phyloP scores from a whole-genome alignment of 2,113 vertebrate species.

The Pungitius pungitius region DNA sequence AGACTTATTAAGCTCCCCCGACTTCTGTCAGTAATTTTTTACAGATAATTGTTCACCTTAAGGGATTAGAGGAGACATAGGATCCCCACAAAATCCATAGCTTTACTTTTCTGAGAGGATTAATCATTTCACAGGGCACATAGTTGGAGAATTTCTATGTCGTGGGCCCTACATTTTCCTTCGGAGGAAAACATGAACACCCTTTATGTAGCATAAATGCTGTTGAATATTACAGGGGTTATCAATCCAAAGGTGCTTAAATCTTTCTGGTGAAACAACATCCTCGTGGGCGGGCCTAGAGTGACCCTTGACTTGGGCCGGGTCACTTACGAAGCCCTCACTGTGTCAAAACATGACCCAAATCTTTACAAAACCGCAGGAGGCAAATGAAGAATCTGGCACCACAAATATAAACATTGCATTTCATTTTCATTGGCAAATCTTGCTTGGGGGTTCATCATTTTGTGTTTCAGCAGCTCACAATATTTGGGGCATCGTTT shows the following conservation, averaged over 20 bases:
- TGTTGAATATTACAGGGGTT: background rate
- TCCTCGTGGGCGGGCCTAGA: background rate
- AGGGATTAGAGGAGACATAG: constrained; percentile 53
- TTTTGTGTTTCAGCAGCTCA: background rate
- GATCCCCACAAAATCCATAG: constrained; percentile 70
- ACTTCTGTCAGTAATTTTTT: constrained; percentile 58
- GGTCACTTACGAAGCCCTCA: background rate
- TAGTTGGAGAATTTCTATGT: constrained; percentile 24
- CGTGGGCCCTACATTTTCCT: constrained; percentile 16
- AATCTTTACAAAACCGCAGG: background rate
- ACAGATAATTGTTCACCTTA: constrained; percentile 52
- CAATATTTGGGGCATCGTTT: background rate
- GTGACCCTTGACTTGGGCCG: constrained; percentile 10
- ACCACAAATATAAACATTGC: background rate
- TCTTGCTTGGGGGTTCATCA: background rate
- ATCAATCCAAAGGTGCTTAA: background rate
- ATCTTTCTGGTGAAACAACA: constrained; percentile 7
- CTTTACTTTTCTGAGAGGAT: constrained; percentile 54
- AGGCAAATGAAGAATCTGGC: background rate
- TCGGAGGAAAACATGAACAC: background rate
- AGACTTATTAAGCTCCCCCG: constrained; percentile 45
- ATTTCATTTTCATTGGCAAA: background rate
- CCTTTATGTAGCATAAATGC: background rate
- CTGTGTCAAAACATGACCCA: constrained; percentile 13
- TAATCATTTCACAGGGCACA: constrained; percentile 44